Evolutionary conservation across 2,113 vertebrate species (phyloP).

Genomic region (Aix galericulata): DNA sequence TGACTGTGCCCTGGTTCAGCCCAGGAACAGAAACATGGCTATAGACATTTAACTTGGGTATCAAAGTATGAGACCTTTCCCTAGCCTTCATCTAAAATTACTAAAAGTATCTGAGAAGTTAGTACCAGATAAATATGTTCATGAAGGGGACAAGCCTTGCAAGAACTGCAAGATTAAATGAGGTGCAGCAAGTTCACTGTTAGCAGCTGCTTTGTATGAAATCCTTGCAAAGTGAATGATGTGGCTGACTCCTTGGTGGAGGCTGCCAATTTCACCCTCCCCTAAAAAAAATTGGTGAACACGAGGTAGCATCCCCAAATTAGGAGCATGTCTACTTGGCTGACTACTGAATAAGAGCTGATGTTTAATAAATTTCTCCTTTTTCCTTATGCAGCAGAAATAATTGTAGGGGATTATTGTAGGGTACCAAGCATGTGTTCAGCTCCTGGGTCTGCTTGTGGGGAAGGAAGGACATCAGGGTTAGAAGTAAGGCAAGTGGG

Average conservation of each 20-base stretch:
- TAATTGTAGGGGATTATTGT: slow-evolving; percentile 19
- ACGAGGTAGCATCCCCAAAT: neutral
- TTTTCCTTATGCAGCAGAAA: slow-evolving; percentile 24
- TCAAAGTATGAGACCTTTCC: neutral
- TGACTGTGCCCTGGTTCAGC: neutral
- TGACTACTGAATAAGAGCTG: neutral
- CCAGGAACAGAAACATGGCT: neutral
- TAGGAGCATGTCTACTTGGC: neutral
- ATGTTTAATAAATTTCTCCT: slow-evolving; percentile 29
- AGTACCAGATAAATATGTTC: neutral
- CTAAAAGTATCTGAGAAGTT: neutral
- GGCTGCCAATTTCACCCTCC: neutral
- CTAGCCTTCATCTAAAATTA: neutral
- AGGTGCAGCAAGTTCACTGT: rapidly evolving
- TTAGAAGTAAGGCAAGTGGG: neutral
- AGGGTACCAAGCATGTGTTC: neutral
- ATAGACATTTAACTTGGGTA: neutral
- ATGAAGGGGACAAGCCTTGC: neutral
- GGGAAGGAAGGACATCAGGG: neutral
- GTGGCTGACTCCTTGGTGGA: neutral
- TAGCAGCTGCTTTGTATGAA: neutral
- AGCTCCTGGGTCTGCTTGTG: neutral
- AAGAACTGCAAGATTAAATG: neutral
- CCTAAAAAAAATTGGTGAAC: neutral
- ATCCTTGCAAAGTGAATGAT: neutral